Evolutionary conservation across 2,113 vertebrate species (phyloP).

Genomic region (Oncorhynchus masou): DNA sequence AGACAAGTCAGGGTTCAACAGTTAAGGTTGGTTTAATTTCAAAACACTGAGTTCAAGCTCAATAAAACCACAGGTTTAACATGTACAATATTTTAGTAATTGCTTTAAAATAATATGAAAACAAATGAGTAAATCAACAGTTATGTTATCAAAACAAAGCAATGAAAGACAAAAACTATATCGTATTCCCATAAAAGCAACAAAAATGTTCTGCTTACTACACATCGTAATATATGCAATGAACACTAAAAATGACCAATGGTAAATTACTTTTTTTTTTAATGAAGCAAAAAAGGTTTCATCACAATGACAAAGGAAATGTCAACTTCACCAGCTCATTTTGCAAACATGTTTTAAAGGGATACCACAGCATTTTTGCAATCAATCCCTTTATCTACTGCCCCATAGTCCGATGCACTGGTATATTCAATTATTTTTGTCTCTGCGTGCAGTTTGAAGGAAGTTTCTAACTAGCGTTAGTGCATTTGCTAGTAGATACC

Average conservation of each 20-base stretch:
- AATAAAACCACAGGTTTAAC: slow-evolving; percentile 92
- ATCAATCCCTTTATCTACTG: too few relatives aligned
- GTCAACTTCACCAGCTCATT: slow-evolving; percentile 36
- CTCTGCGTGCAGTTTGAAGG: too few relatives aligned
- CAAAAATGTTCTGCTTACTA: slow-evolving; percentile 48
- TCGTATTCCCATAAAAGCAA: slow-evolving; percentile 71
- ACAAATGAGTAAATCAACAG: slow-evolving; percentile 55
- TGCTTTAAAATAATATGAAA: slow-evolving; percentile 69
- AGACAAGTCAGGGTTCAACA: slow-evolving; percentile 8
- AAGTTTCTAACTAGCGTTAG: too few relatives aligned
- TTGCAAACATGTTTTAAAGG: slow-evolving; percentile 47
- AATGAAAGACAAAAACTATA: slow-evolving; percentile 67
- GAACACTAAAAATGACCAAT: slow-evolving; percentile 23
- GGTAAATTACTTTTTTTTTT: slow-evolving; percentile 8
- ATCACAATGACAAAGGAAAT: slow-evolving; percentile 42
- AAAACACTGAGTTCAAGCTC: slow-evolving; percentile 95
- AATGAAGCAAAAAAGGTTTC: background rate
- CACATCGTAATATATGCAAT: slow-evolving; percentile 43
- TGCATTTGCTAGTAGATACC: too few relatives aligned
- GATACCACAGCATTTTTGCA: too few relatives aligned
- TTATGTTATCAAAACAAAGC: slow-evolving; percentile 55
- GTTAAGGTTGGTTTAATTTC: slow-evolving; percentile 79
- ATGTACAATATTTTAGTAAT: slow-evolving; percentile 84
- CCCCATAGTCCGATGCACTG: too few relatives aligned
- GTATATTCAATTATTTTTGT: too few relatives aligned